Evolutionary conservation across 2,888 invertebrate genomes (phyloP).

Genomic region (Hydrotaea cyrtoneurina): DNA sequence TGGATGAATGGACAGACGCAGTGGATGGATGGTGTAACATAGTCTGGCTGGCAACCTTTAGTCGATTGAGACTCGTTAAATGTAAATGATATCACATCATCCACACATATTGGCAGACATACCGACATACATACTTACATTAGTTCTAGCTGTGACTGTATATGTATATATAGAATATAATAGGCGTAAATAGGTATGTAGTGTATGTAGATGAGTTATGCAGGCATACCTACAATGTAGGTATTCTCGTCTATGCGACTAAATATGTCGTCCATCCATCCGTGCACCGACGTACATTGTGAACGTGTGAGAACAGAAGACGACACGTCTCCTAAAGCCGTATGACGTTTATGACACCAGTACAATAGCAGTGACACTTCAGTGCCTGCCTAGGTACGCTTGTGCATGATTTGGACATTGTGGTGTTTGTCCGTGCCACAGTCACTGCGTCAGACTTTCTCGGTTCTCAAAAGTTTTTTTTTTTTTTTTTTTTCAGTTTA

Average conservation of each 20-base stretch:
- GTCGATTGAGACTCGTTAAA: slow-evolving; percentile 55
- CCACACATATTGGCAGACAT: neutral
- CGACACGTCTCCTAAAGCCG: slow-evolving; percentile 61
- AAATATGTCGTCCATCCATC: slow-evolving; percentile 2
- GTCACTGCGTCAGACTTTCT: neutral
- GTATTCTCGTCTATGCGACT: neutral
- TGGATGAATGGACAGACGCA: slow-evolving; percentile 14
- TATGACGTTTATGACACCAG: slow-evolving; percentile 61
- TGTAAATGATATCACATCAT: slow-evolving; percentile 61
- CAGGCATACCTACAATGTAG: neutral
- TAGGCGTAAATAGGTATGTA: slow-evolving; percentile 26
- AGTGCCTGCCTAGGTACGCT: neutral
- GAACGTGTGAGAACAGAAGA: slow-evolving; percentile 50
- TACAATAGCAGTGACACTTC: slow-evolving; percentile 54
- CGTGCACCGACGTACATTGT: neutral
- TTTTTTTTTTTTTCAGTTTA: neutral
- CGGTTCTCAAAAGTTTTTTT: neutral
- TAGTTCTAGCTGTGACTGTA: neutral
- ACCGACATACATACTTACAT: slow-evolving; percentile 2
- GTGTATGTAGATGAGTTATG: neutral
- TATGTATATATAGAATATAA: neutral
- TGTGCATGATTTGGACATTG: neutral
- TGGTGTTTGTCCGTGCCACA: neutral
- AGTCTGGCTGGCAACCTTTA: slow-evolving; percentile 22
- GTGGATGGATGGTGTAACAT: neutral